A percentile compares a stretch with the other conserved stretches of the same genome.
These are phyloP conservation scores for Elephas maximus DNA, from an alignment of 2,113 vertebrate species.

Conservation along the genomic window DNA sequence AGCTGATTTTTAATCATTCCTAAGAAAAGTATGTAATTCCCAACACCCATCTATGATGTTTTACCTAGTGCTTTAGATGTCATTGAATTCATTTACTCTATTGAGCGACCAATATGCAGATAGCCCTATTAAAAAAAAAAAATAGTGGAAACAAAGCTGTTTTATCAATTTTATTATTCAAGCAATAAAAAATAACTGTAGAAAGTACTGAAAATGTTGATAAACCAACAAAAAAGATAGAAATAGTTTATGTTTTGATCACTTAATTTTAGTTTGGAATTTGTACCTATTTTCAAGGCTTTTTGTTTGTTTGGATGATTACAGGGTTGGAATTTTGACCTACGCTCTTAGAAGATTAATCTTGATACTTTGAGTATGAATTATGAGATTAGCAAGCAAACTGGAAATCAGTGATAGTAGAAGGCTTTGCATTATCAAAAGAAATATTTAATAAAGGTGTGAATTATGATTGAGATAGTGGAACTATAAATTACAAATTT, in stretches of 20 bases:
- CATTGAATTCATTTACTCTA: neutral
- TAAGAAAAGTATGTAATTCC: neutral
- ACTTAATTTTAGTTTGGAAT: neutral
- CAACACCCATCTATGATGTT: neutral
- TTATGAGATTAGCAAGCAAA: neutral
- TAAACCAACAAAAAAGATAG: neutral
- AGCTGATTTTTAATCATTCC: neutral
- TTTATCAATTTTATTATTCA: neutral
- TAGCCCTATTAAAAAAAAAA: neutral
- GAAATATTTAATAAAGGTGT: neutral
- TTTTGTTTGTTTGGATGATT: neutral
- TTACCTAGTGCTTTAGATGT: neutral
- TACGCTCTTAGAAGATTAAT: neutral
- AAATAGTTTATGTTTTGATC: neutral
- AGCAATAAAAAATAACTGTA: neutral
- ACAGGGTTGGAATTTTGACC: neutral
- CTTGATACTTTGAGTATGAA: neutral
- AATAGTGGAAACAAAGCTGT: neutral
- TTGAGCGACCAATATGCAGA: neutral
- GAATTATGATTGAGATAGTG: neutral
- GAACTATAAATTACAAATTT: neutral
- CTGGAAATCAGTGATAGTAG: neutral
- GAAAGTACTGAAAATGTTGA: neutral
- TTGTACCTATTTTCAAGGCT: neutral
- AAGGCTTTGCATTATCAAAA: neutral